Percentiles rank a stretch among this genome's conserved stretches.
phyloP scores from a whole-genome alignment of 2,113 vertebrate genomes.

The Pluvialis apricaria region DNA sequence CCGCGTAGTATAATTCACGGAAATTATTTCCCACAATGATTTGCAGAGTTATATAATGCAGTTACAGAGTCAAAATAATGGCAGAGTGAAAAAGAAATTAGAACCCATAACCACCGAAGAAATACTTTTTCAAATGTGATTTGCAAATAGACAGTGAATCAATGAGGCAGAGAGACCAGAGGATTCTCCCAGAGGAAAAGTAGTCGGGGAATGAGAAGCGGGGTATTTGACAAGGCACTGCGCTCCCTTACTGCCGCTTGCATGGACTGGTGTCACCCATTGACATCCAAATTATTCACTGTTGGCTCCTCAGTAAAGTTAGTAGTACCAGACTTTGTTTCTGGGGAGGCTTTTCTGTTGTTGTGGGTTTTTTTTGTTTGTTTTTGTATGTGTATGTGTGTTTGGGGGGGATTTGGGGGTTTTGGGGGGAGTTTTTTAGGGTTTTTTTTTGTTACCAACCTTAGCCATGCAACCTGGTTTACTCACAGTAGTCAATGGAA shows the following conservation, averaged over 20 bases:
- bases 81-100: not conserved
- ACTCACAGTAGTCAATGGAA: accelerated
- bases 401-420: too few species aligned
- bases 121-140: not conserved
- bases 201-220: not conserved
- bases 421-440: too few species aligned
- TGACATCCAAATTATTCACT: not conserved
- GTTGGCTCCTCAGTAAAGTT: not conserved
- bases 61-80: not conserved
- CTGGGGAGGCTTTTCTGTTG: not conserved
- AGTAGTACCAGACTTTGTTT: not conserved
- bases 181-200: not conserved
- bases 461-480: not conserved
- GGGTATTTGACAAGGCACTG: not conserved
- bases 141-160: not conserved
- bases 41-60: not conserved
- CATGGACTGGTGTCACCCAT: not conserved
- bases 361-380: not conserved
- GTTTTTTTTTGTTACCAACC: not conserved
- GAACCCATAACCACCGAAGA: not conserved
- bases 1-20: not conserved
- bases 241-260: not conserved
- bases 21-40: not conserved
- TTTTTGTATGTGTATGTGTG: too few species aligned
- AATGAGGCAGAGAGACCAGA: not conserved